phyloP scores from a whole-genome alignment of 1,140 invertebrate species.

The Zaprionus camerounensis region DNA sequence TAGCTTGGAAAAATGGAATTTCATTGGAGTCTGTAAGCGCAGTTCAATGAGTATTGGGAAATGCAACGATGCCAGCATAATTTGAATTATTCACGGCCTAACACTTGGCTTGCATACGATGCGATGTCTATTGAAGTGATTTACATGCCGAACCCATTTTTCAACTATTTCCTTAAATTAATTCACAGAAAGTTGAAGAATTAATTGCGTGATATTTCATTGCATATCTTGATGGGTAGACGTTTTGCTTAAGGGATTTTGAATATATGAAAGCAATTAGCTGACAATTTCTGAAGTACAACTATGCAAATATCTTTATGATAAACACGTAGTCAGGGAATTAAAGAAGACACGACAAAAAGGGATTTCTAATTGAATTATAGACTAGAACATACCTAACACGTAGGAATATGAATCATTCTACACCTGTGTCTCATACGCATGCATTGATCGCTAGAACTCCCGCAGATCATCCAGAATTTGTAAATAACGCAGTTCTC shows the following conservation, averaged over 20 bases:
- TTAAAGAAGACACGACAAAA: too few species aligned
- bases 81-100: constrained; percentile 21
- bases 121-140: constrained; percentile 4
- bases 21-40: constrained; percentile 41
- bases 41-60: constrained; percentile 34
- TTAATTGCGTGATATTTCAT: neutral
- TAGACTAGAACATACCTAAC: too few species aligned
- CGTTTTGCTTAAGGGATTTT: neutral
- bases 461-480: neutral
- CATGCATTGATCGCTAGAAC: neutral
- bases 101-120: neutral
- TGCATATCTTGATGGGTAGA: neutral
- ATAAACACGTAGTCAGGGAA: too few species aligned
- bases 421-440: neutral
- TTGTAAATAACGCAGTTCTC: neutral
- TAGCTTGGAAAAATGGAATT: constrained; percentile 42
- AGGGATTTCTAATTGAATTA: too few species aligned
- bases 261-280: too few species aligned
- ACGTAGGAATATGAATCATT: too few species aligned
- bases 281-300: too few species aligned
- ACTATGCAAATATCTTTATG: too few species aligned
- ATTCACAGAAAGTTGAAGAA: neutral
- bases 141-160: neutral
- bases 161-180: neutral
- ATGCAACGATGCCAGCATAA: constrained; percentile 13